Evolutionary conservation across 2,888 invertebrate species (phyloP), one percentile per base, ranked within the genome.

Genomic region (Tuta absoluta): DNA sequence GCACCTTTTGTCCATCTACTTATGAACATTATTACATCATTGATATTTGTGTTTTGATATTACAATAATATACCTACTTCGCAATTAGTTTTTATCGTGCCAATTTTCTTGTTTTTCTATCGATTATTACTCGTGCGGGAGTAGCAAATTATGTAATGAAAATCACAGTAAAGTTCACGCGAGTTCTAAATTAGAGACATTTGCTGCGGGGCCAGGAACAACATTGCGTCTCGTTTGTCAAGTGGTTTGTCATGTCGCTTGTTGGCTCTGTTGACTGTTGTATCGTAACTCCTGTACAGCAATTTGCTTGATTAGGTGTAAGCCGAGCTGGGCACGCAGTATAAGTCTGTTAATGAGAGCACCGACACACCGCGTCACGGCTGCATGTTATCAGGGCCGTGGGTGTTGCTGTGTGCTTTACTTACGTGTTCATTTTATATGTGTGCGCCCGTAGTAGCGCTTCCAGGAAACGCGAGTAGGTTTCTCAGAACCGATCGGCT

Each of bases 401-500:
- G 81, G 81, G 85, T 77, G 82, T 70, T 71, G 72, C 63, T 56
- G 56, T 87, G 86, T 77, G 74, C 76, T 74, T 79, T 80, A 81
- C 77, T 73, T 77, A 74, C 72, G 71, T 67, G 67, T 70, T 66
- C 67, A 49, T 68, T 78, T 70, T 73, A 75, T 71, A 76, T 85
- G 87, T 86, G 88, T 82, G 89, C 83, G 82, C 71, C 70, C 73
- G 80, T 90, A 89, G 89, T 90, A 86, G 85, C 85, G 84, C 81
- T 91, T 91, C 91, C 88, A 86, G 87, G 91, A 91, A 91, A 84
- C 85, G 84, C 89, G 88, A 85, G 85, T 89, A 85, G 77, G 77
- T 87, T 91, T 91, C 91, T 86, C 82, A 71, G 91, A 87, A 91
- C 78, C 80, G 84, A 87, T 85, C 80, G 83, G 78, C 80, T 84